These are phyloP conservation scores for Cryptomyrus ogoouensis DNA, from an alignment of 2,113 vertebrate species.

Conservation along the genomic window DNA sequence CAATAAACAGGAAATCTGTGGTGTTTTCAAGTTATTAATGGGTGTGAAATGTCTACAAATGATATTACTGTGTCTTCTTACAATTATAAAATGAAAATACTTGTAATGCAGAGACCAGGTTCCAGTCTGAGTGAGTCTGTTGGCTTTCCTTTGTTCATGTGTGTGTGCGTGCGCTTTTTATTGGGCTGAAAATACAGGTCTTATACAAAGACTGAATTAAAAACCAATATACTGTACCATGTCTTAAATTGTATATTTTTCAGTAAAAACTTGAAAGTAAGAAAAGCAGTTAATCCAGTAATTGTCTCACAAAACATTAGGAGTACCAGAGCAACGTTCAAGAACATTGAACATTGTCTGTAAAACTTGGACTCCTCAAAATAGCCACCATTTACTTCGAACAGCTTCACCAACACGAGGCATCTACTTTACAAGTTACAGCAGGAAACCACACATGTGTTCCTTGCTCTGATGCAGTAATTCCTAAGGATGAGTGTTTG, in stretches of 20 bases:
- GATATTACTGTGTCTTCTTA: background rate
- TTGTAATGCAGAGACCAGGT: background rate
- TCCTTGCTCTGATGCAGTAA: background rate
- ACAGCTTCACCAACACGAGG: background rate
- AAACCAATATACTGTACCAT: background rate
- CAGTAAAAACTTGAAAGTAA: background rate
- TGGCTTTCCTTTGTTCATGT: background rate
- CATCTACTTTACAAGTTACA: background rate
- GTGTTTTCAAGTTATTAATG: background rate
- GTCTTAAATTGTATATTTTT: background rate
- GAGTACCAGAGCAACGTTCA: background rate
- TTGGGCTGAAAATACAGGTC: background rate
- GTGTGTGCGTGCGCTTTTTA: background rate
- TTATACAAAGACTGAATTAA: background rate
- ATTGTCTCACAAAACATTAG: background rate
- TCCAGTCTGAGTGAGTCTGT: background rate
- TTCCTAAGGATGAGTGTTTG: background rate
- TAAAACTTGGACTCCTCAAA: background rate
- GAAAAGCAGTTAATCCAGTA: background rate
- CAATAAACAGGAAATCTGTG: background rate
- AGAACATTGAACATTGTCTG: background rate
- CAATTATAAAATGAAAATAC: background rate
- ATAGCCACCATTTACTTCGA: background rate
- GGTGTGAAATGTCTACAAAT: background rate
- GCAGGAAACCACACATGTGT: background rate